Base-by-base conservation (phyloP, 2,113 vertebrate genomes). In the Sander vitreus region DNA sequence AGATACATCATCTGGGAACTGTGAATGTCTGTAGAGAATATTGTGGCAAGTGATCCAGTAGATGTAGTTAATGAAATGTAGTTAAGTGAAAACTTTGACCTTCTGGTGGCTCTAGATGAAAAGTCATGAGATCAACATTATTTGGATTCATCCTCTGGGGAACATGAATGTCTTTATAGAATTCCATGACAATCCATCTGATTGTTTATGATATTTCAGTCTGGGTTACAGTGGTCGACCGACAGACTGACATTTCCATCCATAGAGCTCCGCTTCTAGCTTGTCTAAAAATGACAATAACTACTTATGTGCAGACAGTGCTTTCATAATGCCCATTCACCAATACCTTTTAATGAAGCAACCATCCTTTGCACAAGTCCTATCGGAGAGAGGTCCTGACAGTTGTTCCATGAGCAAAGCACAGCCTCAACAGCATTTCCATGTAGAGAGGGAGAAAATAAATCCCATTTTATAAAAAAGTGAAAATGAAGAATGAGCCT, bases 401-500 rank as follows among this genome's bases (percentile, higher is more conserved):
- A 55, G 83, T 48, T 64, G 39, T 53, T 77, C 63, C 19, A n/a
- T 33, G 62, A 53, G 60, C 53, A 63, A 84, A 76, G 75, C 65
- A 55, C 43, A 59, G 23, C 18, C 18, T 57, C 16, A 33, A 36
- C 50, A 51, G 53, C 5, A 36, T 76, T 78, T 79, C 50, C 3
- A 50, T 39, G 11, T 2, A 50, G 9, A 77, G 23, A 66, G 5
- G 18, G 16, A 21, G 25, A 12, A 15, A 3, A 27, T 72, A 51
- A 80, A 36, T n/a, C 15, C 27, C 45, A 48, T 60, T 78, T 67
- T 70, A 80, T 85, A 48, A 79, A 80, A 82, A 83, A 80, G 7
- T 8, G 21, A 25, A 87, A 84, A 78, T 76, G 55, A 84, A 86
- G 59, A 83, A 77, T 80, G 64, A 43, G 27, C 80, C 83, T 88